phyloP scores from a whole-genome alignment of 2,888 invertebrate genomes.

The Scelioninae gen. 1 region DNA sequence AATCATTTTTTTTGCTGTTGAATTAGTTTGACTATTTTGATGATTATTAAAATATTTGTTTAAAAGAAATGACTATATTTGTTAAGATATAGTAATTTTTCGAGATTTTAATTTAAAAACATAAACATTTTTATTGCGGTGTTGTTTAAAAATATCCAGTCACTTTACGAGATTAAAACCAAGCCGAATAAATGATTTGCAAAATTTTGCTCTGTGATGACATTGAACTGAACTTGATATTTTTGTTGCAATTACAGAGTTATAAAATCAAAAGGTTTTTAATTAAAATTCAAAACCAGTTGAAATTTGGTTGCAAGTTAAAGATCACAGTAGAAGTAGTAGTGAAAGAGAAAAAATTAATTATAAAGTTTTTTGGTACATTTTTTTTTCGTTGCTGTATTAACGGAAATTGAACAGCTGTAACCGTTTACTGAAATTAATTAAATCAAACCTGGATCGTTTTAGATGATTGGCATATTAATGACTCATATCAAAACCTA shows the following conservation, averaged over 20 bases:
- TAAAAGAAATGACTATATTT: too few species aligned
- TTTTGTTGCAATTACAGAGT: not conserved
- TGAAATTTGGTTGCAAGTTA: not conserved
- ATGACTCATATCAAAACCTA: slow-evolving; percentile 45
- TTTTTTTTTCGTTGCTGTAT: not conserved
- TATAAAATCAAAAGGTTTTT: slow-evolving; percentile 7
- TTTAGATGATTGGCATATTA: slow-evolving; percentile 29
- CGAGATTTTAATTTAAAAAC: not conserved
- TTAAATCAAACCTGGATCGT: slow-evolving; percentile 10
- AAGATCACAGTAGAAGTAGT: not conserved
- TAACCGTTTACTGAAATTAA: not conserved
- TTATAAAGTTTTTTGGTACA: too few species aligned
- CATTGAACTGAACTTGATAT: slow-evolving; percentile 21
- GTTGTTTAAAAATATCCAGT: too few species aligned
- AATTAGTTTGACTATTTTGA: too few species aligned
- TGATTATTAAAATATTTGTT: too few species aligned
- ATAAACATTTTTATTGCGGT: not conserved
- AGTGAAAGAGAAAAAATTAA: not conserved
- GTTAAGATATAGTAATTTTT: too few species aligned
- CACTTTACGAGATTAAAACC: slow-evolving; percentile 10
- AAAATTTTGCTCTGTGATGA: slow-evolving; percentile 28
- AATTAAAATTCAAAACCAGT: slow-evolving; percentile 4
- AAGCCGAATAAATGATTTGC: slow-evolving; percentile 34
- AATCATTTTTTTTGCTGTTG: too few species aligned
- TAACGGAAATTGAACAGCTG: not conserved